Evolutionary conservation across 2,113 vertebrate species (phyloP), one percentile per base, ranked within the genome.

Genomic region (Pelvicachromis taeniatus): DNA sequence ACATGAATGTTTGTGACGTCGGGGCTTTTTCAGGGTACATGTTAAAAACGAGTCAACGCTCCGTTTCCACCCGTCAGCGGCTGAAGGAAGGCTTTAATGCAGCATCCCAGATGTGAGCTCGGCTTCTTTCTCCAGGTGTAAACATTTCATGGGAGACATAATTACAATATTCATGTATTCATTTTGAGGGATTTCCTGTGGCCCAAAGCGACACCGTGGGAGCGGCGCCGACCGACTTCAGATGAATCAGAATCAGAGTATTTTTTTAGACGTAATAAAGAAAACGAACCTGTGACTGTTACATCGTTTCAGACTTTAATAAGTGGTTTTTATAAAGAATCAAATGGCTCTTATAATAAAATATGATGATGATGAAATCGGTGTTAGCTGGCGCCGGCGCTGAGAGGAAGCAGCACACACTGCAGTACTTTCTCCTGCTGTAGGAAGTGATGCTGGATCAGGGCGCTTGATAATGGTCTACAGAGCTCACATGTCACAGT

Each of bases 1-100:
- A 45, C 12, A 9, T 3, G 0, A n/a, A 0, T 63, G 17, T 35
- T 33, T 33, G 16, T 61, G 33, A 61, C 9, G 29, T 33, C 9
- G 2, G 58, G 16, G 19, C 33, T 61, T 33, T 53, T 61, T 35
- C 58, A 38, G 31, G 59, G 6, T n/a, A 63, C 35, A 63, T n/a
- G 17, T 38, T 12, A 63, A 63, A 61, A 59, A 59, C 0, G 16
- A 33, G 29, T 19, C 12, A 23, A 38, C 35, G 31, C 26, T 6
- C 4, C 2, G 12, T 8, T 65, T 61, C 13, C 19, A 21, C 7
- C 61, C 21, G 19, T 19, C 35, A n/a, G n/a, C n/a, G 0, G 8
- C 3, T 7, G 21, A 70, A 4, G 65, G 29, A 12, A 12, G 29
- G 23, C 23, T 73, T 2, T 4, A 48, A 73, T 4, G 1, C n/a